phyloP scores from a whole-genome alignment of 2,113 vertebrate genomes.

The Misgurnus mizolepis region DNA sequence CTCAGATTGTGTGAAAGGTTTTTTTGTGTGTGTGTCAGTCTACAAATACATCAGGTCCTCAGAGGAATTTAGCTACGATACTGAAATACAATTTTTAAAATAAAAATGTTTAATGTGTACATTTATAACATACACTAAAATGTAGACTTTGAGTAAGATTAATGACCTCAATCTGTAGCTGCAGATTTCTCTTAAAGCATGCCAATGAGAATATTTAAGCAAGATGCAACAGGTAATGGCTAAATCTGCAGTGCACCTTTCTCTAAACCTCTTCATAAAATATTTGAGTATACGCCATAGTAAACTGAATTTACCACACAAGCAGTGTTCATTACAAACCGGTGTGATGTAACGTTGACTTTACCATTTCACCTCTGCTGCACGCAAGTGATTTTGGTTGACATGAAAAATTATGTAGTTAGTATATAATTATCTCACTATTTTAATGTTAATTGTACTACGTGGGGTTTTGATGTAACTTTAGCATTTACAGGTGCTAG shows the following conservation, averaged over 20 bases:
- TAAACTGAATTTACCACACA: not conserved
- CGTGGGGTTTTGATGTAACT: no score
- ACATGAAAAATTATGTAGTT: not conserved
- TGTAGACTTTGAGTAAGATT: not conserved
- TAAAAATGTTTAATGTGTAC: not conserved
- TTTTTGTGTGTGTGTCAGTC: slow-evolving; percentile 14
- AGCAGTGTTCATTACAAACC: not conserved
- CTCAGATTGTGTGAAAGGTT: slow-evolving; percentile 16
- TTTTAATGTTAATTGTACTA: no score
- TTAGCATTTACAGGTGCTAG: no score
- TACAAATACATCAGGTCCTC: slow-evolving; percentile 43
- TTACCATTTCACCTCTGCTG: not conserved
- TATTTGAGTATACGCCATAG: not conserved
- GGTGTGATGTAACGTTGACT: not conserved
- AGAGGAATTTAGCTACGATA: slow-evolving; percentile 18
- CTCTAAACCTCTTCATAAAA: not conserved
- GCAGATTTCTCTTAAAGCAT: not conserved
- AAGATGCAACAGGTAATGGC: slow-evolving; percentile 2
- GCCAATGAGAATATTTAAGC: slow-evolving; percentile 20
- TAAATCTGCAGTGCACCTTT: not conserved
- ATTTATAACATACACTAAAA: no score
- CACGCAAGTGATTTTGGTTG: not conserved
- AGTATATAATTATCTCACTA: no score
- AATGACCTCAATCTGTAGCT: not conserved
- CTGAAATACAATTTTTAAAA: not conserved